Evolutionary conservation across 2,113 vertebrate genomes (phyloP), one percentile per base, ranked within the genome.

Genomic region (Probosciger aterrimus): DNA sequence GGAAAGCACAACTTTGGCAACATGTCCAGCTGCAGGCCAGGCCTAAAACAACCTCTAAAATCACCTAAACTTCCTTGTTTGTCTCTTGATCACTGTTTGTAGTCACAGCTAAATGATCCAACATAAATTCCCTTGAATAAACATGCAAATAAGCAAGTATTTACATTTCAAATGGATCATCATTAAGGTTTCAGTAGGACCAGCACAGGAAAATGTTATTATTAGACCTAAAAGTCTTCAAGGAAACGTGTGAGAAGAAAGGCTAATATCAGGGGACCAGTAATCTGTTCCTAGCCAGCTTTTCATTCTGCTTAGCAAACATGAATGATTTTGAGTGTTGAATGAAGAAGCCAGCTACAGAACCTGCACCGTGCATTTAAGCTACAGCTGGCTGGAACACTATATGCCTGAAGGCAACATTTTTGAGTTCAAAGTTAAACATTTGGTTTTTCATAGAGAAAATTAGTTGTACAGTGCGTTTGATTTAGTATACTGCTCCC

Each of bases 351-450:
- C 65, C 63, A 90, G 75, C 70, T 84, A 88, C 60, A 77, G 90
- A 95, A 95, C 74, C 60, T 62, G 70, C 78, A 77, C 46, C 55
- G 35, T 47, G 55, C 14, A 2, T 88, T 94, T 84, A 75, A 93
- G 88, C 87, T 95, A 94, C 93, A 92, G 92, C 87, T 96, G 90
- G 86, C 86, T 93, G 78, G 90, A 93, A 91, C 55, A 70, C 47
- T 19, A 57, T 77, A 96, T 69, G 95, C 95, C 95, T 68, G 91
- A 90, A 94, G 96, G 95, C 93, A 97, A 89, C 88, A 49, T 96
- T 95, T 97, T 89, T 88, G 95, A 97, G 95, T 97, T 96, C 90
- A 97, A 96, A 97, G 94, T 87, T 95, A 97, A 94, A 96, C 91
- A 89, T 95, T 96, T 94, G 82, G 70, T 10, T 24, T 95, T 96